These are phyloP conservation scores for Hybognathus amarus DNA, from an alignment of 2,797 vertebrate genomes.

Conservation along the genomic window DNA sequence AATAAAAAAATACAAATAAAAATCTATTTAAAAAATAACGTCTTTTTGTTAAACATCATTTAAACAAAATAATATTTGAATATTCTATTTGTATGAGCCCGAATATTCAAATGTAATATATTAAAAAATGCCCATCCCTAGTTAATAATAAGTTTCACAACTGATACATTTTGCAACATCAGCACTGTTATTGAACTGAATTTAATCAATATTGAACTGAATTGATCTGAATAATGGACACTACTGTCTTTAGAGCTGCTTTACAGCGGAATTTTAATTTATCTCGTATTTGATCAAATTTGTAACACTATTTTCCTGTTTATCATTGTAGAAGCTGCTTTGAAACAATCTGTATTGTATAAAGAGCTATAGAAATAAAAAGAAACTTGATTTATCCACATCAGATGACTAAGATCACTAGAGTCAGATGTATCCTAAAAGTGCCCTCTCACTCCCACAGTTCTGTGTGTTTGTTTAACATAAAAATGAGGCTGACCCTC, in stretches of 20 bases:
- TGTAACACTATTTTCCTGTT: not conserved
- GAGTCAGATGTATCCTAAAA: constrained; percentile 9
- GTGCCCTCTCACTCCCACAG: not conserved
- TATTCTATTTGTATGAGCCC: too few relatives aligned
- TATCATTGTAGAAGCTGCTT: not conserved
- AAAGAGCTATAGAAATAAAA: not conserved
- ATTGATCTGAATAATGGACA: not conserved
- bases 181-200: not conserved
- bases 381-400: not conserved
- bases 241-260: not conserved
- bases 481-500: constrained; percentile 26
- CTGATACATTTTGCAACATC: not conserved
- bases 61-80: too few relatives aligned
- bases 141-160: not conserved
- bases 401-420: not conserved
- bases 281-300: not conserved
- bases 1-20: too few relatives aligned
- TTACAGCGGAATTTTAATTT: not conserved
- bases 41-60: too few relatives aligned
- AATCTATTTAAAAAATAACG: too few relatives aligned
- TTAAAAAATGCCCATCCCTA: too few relatives aligned
- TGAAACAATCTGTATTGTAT: not conserved
- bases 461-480: constrained; percentile 17
- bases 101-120: too few relatives aligned
- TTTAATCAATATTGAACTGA: not conserved